Conservation (phyloP, 2,113 vertebrate species). For the Psammodynastes pulverulentus region DNA sequence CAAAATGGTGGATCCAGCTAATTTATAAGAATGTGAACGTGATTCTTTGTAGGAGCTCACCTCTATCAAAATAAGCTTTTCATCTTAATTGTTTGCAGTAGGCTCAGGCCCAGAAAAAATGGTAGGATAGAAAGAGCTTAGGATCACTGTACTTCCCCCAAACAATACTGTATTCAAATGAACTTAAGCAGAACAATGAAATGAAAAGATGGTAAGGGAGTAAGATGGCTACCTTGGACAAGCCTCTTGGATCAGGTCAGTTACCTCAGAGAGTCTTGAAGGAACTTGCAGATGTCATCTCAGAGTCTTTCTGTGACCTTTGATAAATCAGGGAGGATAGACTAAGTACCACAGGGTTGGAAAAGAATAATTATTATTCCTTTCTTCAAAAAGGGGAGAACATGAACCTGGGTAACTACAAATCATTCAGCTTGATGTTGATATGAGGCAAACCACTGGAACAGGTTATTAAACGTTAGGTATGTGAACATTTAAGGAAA, state of each 20-base stretch:
- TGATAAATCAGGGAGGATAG: neutral
- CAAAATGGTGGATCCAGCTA: neutral
- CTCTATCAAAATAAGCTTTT: neutral
- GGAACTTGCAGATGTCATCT: neutral
- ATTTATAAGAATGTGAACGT: neutral
- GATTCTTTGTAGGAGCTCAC: neutral
- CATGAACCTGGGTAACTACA: neutral
- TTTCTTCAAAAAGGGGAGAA: neutral
- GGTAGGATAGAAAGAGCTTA: neutral
- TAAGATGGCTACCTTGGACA: neutral
- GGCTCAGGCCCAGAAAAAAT: neutral
- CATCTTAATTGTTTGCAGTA: neutral
- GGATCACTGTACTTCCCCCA: neutral
- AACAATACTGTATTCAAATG: neutral
- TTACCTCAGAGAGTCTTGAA: neutral
- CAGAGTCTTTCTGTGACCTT: neutral
- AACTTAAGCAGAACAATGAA: neutral
- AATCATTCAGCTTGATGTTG: neutral
- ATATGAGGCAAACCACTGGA: neutral
- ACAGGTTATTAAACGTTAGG: neutral
- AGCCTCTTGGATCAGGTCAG: neutral
- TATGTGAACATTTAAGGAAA: neutral
- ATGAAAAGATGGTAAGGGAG: neutral
- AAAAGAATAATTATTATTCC: neutral
- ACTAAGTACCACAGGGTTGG: neutral